phyloP scores from a whole-genome alignment of 2,797 vertebrate species.

The Tapera naevia region DNA sequence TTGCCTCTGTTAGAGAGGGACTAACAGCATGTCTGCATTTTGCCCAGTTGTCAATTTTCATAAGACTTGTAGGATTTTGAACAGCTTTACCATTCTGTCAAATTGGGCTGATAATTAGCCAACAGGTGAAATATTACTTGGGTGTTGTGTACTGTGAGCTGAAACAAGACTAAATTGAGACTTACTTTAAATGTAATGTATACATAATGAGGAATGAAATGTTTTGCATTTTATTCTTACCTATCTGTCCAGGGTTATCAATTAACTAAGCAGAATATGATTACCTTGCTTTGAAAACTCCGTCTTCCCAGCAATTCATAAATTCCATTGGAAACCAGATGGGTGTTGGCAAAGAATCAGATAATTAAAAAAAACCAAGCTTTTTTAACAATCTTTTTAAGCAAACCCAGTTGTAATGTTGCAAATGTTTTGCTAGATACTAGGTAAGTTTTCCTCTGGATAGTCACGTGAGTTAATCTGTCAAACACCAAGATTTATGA shows the following conservation, averaged over 20 bases:
- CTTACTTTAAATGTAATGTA: background rate
- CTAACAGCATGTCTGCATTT: background rate
- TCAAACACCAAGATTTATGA: background rate
- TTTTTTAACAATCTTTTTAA: no score
- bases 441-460: background rate
- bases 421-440: background rate
- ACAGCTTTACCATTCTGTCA: background rate
- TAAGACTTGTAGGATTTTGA: background rate
- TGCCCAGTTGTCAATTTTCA: background rate
- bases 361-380: no score
- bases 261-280: conserved; percentile 94
- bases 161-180: background rate
- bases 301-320: conserved; percentile 88
- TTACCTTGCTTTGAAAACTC: conserved; percentile 92
- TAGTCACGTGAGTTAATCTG: no score
- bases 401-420: background rate
- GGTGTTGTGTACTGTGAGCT: background rate
- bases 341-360: conserved; percentile 98
- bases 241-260: conserved; percentile 94
- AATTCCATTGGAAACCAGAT: conserved; percentile 95
- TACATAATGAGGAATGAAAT: background rate
- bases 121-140: background rate
- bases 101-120: background rate
- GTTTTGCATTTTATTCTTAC: background rate
- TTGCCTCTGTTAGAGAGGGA: background rate